These are phyloP conservation scores for Microhierax caerulescens DNA, from an alignment of 2,797 vertebrate genomes.

Conservation along the genomic window DNA sequence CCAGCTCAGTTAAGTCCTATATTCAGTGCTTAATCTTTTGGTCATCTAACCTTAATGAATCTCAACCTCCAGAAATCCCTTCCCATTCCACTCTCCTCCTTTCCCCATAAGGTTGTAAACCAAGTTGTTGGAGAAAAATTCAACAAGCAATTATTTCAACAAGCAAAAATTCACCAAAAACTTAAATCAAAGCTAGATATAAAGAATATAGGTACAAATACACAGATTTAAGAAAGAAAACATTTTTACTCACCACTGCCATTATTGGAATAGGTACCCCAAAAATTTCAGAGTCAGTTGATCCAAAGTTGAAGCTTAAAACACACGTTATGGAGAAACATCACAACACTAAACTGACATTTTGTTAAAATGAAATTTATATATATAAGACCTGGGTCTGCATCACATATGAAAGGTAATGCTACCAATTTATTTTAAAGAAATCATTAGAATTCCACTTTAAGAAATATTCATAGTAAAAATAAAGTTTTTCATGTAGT, in stretches of 20 bases:
- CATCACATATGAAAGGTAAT: not conserved
- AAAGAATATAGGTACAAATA: not conserved
- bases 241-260: conserved; percentile 86
- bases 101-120: not conserved
- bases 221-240: not conserved
- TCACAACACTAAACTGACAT: not conserved
- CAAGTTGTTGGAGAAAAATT: not conserved
- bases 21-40: not conserved
- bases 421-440: not conserved
- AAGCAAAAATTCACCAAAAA: no score
- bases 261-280: conserved; percentile 88
- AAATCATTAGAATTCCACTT: not conserved
- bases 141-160: not conserved
- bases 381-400: not conserved
- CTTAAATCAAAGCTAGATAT: not conserved
- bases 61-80: not conserved
- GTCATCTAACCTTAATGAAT: not conserved
- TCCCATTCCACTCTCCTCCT: not conserved
- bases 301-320: conserved; percentile 88
- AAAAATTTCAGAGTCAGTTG: conserved; percentile 86
- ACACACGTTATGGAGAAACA: conserved; percentile 17
- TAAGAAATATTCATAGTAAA: not conserved
- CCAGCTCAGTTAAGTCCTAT: not conserved
- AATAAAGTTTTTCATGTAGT: not conserved
- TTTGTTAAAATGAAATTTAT: not conserved